Percentiles rank a stretch among this genome's conserved stretches.
These are phyloP conservation scores for Salvelinus namaycush DNA, from an alignment of 2,113 vertebrate species.

Conservation along the genomic window DNA sequence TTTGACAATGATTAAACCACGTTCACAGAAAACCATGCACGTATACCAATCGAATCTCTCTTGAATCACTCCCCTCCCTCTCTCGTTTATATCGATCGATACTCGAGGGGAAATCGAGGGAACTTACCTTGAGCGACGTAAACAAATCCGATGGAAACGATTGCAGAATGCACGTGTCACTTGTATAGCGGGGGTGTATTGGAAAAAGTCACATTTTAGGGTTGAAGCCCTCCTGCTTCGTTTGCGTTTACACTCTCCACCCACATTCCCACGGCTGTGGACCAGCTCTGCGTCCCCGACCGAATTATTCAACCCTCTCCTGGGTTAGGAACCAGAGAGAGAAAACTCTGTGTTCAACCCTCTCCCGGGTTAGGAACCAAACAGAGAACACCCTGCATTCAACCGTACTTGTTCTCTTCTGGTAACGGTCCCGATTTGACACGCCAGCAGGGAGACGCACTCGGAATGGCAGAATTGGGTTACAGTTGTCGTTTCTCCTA, in stretches of 20 bases:
- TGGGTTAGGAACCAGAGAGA: not conserved
- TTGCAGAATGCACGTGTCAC: constrained; percentile 46
- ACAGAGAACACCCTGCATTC: constrained; percentile 26
- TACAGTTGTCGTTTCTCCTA: constrained; percentile 33
- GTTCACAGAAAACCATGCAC: constrained; percentile 6
- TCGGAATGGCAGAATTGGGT: constrained; percentile 13
- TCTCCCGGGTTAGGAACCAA: constrained; percentile 18
- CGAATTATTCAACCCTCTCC: constrained; percentile 47
- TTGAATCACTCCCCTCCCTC: not conserved
- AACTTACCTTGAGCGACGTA: constrained; percentile 68
- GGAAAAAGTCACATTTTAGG: constrained; percentile 72
- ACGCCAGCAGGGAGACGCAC: constrained; percentile 4
- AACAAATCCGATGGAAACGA: constrained; percentile 53
- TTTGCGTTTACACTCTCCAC: constrained; percentile 45
- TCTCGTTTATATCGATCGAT: constrained; percentile 19
- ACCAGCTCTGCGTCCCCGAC: constrained; percentile 14
- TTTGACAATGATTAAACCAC: constrained; percentile 12
- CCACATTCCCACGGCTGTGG: constrained; percentile 46
- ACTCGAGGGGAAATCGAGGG: constrained; percentile 9
- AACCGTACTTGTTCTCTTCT: constrained; percentile 41
- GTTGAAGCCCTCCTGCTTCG: constrained; percentile 27
- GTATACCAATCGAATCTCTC: not conserved
- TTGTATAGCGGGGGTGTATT: constrained; percentile 22
- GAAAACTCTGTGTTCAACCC: constrained; percentile 27
- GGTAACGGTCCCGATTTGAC: not conserved